A percentile compares a stretch with the other conserved stretches of the same genome.
phyloP scores from a whole-genome alignment of 2,797 vertebrate genomes.

The Clarias laeviceps region DNA sequence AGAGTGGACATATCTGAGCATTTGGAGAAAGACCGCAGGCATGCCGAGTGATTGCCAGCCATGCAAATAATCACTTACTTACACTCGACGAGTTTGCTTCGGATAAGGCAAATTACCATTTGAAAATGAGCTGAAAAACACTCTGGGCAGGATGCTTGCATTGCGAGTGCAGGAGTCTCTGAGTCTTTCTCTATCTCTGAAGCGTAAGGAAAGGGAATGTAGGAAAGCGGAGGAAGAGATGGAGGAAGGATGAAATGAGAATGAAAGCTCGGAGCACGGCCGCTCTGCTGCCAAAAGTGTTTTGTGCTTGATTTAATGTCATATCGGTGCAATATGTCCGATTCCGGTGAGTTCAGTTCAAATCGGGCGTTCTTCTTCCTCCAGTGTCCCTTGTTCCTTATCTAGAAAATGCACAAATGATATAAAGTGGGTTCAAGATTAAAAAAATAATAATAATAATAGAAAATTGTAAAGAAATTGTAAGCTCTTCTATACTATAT shows the following conservation, averaged over 20 bases:
- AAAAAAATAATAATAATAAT: background rate
- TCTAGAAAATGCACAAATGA: conserved; percentile 9
- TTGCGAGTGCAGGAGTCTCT: conserved; percentile 81
- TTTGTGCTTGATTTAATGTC: conserved; percentile 58
- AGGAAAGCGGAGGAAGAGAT: conserved; percentile 30
- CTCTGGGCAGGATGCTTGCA: conserved; percentile 88
- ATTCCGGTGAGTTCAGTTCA: conserved; percentile 39
- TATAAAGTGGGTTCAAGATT: background rate
- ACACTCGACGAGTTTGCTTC: conserved; percentile 91
- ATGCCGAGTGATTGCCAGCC: conserved; percentile 91
- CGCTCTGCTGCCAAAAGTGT: conserved; percentile 46
- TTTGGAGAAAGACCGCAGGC: conserved; percentile 88
- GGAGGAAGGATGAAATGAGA: conserved; percentile 51
- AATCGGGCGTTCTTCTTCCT: conserved; percentile 15
- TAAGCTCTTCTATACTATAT: background rate
- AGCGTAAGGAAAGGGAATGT: conserved; percentile 38
- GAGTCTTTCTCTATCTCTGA: conserved; percentile 52
- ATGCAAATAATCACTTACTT: conserved; percentile 99
- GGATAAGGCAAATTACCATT: conserved; percentile 98
- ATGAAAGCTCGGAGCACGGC: conserved; percentile 33
- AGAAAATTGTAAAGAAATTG: background rate
- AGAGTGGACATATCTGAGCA: conserved; percentile 89
- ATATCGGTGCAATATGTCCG: conserved; percentile 44
- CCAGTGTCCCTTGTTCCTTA: background rate
- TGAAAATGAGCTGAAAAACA: conserved; percentile 96